phyloP scores from a whole-genome alignment of 2,113 vertebrate genomes.

The Clarias batrachus region DNA sequence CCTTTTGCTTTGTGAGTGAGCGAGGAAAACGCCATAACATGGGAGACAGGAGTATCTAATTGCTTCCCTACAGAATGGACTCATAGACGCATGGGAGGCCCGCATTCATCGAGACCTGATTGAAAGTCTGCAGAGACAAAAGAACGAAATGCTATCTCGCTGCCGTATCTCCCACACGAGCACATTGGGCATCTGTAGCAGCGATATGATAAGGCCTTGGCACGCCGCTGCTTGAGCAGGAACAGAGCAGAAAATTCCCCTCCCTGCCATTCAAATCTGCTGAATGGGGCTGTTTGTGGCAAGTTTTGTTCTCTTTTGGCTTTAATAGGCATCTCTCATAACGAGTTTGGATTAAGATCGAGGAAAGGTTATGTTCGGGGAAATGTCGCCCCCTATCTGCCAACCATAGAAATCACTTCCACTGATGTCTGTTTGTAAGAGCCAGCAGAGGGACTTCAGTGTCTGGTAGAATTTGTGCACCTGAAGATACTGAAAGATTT shows the following conservation, averaged over 20 bases:
- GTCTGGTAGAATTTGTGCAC: constrained; percentile 55
- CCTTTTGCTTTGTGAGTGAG: constrained; percentile 37
- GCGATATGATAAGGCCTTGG: constrained; percentile 54
- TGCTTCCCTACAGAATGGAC: constrained; percentile 53
- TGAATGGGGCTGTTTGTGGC: constrained; percentile 44
- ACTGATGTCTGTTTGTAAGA: constrained; percentile 10
- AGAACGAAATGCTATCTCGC: constrained; percentile 65
- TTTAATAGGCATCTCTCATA: constrained; percentile 31
- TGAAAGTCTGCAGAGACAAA: constrained; percentile 67
- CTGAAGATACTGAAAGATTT: neutral
- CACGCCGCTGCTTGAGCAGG: constrained; percentile 45
- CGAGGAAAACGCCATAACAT: constrained; percentile 47
- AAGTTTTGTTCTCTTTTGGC: constrained; percentile 37
- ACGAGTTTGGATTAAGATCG: constrained; percentile 37
- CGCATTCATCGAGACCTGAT: constrained; percentile 59
- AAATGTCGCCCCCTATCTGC: constrained; percentile 31
- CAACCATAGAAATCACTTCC: neutral
- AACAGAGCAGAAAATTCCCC: constrained; percentile 26
- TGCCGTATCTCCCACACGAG: constrained; percentile 45
- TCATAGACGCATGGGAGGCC: constrained; percentile 56
- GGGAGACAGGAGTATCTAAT: constrained; percentile 52
- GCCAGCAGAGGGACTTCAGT: constrained; percentile 16
- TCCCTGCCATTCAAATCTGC: constrained; percentile 18
- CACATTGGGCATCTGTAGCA: constrained; percentile 65
- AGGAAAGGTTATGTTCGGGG: neutral